Evolutionary conservation across 2,888 invertebrate genomes (phyloP), one percentile per base, ranked within the genome.

Genomic region (Teleiodes luculella): DNA sequence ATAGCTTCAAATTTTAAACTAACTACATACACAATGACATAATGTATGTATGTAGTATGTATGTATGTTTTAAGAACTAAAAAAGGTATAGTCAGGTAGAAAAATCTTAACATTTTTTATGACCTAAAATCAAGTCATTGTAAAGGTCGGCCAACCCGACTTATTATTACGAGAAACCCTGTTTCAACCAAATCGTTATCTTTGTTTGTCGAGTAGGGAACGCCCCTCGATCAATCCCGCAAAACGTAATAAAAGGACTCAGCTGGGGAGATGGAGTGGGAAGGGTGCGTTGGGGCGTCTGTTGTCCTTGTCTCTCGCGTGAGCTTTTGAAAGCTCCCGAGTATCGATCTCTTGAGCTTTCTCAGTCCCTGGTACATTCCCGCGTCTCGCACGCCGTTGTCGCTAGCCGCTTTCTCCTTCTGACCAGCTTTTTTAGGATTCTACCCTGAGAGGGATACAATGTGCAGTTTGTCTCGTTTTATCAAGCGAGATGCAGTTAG

Each of bases 371-470:
- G 80, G 86, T 90, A 87, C 63, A 78, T 86, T 89, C 86, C 86
- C 88, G 88, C 89, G 88, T 71, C 73, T 67, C 70, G 69, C 76
- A 74, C 83, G 76, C 73, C 83, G 76, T 76, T 89, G 89, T 89
- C 89, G 87, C 88, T 89, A 88, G 87, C 88, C 86, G 88, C 89
- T 89, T 80, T 80, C 88, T 86, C 86, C 80, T 85, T 83, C 79
- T 80, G 72, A 65, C 76, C 72, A 72, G 68, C 73, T 74, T 79
- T 77, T 80, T 76, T 76, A 70, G 64, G 63, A 67, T 57, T 57
- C 56, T 35, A 39, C 54, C 52, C 54, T 54, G 70, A 78, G 63
- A 65, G 72, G 62, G 74, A 76, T 60, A 61, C 46, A 62, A 52
- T 59, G 50, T 57, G 58, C 55, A 36, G 37, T 57, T 43, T 57